Evolutionary conservation across 2,113 vertebrate species (phyloP), one percentile per base, ranked within the genome.

Genomic region (Alectura lathami): DNA sequence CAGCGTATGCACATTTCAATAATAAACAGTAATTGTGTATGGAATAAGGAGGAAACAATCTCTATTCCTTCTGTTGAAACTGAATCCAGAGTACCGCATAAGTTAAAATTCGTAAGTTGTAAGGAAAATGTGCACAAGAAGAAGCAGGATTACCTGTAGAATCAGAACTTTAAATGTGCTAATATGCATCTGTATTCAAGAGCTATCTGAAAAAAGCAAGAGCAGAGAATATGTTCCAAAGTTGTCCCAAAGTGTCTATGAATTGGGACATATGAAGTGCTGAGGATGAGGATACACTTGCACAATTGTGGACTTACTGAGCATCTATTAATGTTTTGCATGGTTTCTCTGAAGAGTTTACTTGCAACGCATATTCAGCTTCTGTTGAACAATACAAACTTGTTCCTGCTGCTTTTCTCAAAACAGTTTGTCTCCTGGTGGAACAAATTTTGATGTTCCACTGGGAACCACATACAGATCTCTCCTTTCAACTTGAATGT

Each of bases 391-490:
- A 85, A 85, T 59, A 50, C 29, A 43, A 26, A 53, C 43, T 75
- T 75, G 5, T 79, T 47, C 18, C 42, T 81, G 36, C 36, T 88
- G 54, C 3, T 69, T 95, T 93, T 57, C 54, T 66, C 59, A 86
- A 86, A 77, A n/a, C 9, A 18, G 53, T 69, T 96, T 92, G 32
- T 32, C 45, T 74, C 45, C n/a, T 32, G 22, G n/a, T 86, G 42
- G 54, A 90, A 87, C 10, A 92, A 82, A 88, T 53, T n/a, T 56
- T 81, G 47, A 90, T 20, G 18, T 77, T 63, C 54, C 60, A 77
- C 76, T 62, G 45, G 38, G 27, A 93, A 8, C 27, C 72, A 64
- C 64, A 27, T 86, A 53, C 56, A 64, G 21, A 69, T 34, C 8
- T 43, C 14, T 73, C 30, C 40, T 73, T 77, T 59, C 13, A 91